Evolutionary conservation across 2,888 invertebrate genomes (phyloP).

Genomic region (Hymenopus coronatus): DNA sequence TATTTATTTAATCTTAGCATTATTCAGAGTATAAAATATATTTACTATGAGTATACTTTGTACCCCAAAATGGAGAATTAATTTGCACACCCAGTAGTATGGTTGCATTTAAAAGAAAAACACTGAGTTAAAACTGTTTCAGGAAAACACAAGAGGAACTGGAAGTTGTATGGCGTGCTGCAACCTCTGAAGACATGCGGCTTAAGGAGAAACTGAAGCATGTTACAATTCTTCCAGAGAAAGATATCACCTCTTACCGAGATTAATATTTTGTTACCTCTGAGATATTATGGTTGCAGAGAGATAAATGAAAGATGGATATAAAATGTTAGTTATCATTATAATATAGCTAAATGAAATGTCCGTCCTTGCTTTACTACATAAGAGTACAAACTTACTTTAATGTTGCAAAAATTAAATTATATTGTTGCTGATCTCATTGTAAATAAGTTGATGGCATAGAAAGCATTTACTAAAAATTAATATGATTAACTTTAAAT

Average conservation of each 20-base stretch:
- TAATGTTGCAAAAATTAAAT: neutral
- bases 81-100: no score
- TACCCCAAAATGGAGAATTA: no score
- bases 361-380: neutral
- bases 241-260: neutral
- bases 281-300: neutral
- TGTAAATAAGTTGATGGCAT: neutral
- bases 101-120: no score
- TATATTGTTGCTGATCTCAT: neutral
- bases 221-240: conserved; percentile 9
- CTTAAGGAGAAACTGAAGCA: conserved; percentile 40
- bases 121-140: neutral
- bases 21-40: no score
- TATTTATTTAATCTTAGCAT: no score
- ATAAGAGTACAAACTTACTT: neutral
- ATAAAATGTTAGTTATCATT: neutral
- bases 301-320: neutral
- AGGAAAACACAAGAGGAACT: conserved; percentile 41
- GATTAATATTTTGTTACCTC: neutral
- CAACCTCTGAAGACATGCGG: conserved; percentile 40
- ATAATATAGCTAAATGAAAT: neutral
- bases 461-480: neutral
- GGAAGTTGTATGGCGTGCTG: conserved; percentile 42
- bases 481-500: neutral
- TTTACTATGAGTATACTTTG: no score